Evolutionary conservation across 1,140 invertebrate genomes (phyloP).

Genomic region (Neotoxoptera formosana): DNA sequence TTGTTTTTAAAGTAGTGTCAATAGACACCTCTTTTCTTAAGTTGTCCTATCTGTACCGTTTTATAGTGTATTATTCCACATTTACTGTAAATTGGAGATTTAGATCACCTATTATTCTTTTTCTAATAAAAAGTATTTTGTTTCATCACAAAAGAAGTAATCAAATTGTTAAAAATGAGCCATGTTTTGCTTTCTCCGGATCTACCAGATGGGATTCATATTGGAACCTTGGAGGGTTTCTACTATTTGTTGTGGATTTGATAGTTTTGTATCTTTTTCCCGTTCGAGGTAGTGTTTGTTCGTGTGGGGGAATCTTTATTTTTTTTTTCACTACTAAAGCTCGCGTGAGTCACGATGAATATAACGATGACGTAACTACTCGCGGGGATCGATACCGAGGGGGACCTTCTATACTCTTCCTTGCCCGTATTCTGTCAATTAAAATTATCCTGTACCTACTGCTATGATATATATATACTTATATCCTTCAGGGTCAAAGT

Average conservation of each 20-base stretch:
- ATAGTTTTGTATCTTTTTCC: neutral
- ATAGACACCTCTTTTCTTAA: too few species aligned
- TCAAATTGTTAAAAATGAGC: neutral
- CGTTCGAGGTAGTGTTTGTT: neutral
- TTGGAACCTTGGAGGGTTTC: neutral
- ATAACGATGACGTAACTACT: constrained; percentile 48
- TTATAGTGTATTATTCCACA: neutral
- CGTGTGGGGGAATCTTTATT: constrained; percentile 30
- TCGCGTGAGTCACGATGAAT: constrained; percentile 40
- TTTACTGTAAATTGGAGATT: too few species aligned
- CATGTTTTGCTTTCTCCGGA: neutral
- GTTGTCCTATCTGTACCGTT: too few species aligned
- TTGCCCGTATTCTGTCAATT: constrained; percentile 33
- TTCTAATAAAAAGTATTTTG: neutral
- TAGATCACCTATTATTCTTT: too few species aligned
- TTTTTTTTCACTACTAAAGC: constrained; percentile 43
- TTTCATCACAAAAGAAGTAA: neutral
- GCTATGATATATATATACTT: neutral
- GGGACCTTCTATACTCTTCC: constrained; percentile 8
- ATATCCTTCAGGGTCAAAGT: constrained; percentile 25
- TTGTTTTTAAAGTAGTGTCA: neutral
- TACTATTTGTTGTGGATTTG: neutral
- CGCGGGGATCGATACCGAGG: constrained; percentile 32
- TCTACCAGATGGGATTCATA: neutral
- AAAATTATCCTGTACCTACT: constrained; percentile 29